Evolutionary conservation across 2,888 invertebrate species (phyloP).

Genomic region (Agrotis exclamationis): DNA sequence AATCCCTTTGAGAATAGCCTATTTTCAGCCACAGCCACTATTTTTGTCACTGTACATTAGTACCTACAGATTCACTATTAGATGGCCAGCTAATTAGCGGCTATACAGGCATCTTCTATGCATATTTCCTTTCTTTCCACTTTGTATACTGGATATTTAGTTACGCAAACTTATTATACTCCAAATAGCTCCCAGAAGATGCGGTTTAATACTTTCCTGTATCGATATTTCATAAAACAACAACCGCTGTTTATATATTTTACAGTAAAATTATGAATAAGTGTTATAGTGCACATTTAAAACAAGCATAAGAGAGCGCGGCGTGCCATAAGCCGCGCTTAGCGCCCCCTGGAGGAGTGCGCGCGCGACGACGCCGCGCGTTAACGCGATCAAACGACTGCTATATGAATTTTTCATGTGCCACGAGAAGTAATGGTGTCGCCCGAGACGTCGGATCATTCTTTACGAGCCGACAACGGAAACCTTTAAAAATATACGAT

Average conservation of each 20-base stretch:
- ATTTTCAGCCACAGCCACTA: no score
- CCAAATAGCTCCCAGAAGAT: constrained; percentile 8
- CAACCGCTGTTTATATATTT: constrained; percentile 46
- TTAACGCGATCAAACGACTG: constrained; percentile 85
- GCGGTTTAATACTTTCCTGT: constrained; percentile 1
- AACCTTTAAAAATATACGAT: constrained; percentile 85
- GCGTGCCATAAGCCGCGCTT: constrained; percentile 76
- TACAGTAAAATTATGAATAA: constrained; percentile 69
- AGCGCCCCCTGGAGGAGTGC: constrained; percentile 79
- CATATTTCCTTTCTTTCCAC: neutral
- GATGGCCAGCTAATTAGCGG: neutral
- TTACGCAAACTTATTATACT: neutral
- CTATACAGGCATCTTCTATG: neutral
- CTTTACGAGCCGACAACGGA: constrained; percentile 89
- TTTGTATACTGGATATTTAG: constrained; percentile 12
- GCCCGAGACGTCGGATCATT: constrained; percentile 88
- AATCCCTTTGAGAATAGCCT: no score
- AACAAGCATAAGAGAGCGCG: constrained; percentile 64
- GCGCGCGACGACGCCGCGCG: constrained; percentile 77
- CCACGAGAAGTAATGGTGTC: constrained; percentile 87
- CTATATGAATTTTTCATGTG: constrained; percentile 90
- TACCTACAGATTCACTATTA: neutral
- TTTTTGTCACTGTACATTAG: no score
- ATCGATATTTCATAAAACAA: constrained; percentile 54
- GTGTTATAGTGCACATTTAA: constrained; percentile 69